Base-by-base conservation (phyloP, 2,113 vertebrate species). In the Castor canadensis region DNA sequence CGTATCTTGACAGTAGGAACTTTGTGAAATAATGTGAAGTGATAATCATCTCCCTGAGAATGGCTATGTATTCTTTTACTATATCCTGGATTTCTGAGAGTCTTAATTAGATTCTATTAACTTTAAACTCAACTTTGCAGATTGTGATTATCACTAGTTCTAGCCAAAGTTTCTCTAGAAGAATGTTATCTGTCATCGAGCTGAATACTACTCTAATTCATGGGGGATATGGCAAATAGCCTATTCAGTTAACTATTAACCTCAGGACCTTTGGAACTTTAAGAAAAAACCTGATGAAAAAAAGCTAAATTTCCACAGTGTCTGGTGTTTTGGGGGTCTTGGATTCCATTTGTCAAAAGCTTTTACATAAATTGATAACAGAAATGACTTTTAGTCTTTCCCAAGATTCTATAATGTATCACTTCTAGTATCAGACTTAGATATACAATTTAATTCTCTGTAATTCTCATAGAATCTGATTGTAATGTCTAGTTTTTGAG, bases 381-480 rank as follows among this genome's bases (percentile, higher is more conserved):
- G 80, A 95, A 97, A 64, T 89, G 77, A 91, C 79, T 92, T 95
- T 93, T 92, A 96, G 73, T 43, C 66, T 91, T 93, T 94, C 80
- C 76, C 35, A 67, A 92, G 84, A 90, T 77, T 88, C 82, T 17
- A 9, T 84, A 82, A 95, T 75, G 67, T 35, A 64, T 90, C 56
- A 62, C 49, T 87, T 92, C n/a, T 89, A 89, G 56, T 67, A 85
- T 80, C 60, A 67, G 82, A n/a, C n/a, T 95, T 95, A 58, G 43
- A 85, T 91, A 69, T 88, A 58, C 20, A 92, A 64, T 81, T 92
- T 90, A 79, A 95, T 93, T 86, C 62, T 95, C 38, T 91, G 8
- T 72, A 89, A 38, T 95, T 95, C 69, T 87, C 45, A 52, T 40
- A 95, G 83, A 92, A 77, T 90, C 38, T 66, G 81, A 92, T 62